Conservation (phyloP, 1,140 invertebrate genomes). For the Bombus ignitus region DNA sequence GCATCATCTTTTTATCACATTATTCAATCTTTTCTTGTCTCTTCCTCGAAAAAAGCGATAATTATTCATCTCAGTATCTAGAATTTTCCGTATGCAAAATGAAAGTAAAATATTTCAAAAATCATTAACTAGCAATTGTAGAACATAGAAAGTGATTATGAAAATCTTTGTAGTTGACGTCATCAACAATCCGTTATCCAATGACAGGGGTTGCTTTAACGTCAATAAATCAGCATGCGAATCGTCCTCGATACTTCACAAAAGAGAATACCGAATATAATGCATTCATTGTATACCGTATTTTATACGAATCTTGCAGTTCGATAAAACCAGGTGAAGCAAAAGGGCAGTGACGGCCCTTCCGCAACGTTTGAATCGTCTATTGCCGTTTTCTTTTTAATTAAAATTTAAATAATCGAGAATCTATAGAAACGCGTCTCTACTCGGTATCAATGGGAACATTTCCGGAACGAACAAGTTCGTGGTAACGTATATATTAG, state of each 20-base stretch:
- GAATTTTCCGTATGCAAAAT: background rate
- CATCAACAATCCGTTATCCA: background rate
- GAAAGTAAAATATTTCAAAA: background rate
- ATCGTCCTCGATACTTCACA: background rate
- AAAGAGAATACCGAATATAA: background rate
- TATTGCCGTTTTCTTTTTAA: conserved; percentile 6
- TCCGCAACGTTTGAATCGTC: background rate
- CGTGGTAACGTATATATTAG: background rate
- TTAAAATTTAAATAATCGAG: conserved; percentile 24
- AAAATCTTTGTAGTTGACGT: background rate
- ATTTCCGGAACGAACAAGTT: background rate
- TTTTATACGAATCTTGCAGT: background rate
- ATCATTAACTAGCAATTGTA: background rate
- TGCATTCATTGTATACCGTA: background rate
- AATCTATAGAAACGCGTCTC: background rate
- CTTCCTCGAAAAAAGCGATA: background rate
- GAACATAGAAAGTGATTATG: background rate
- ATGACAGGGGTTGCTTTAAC: background rate
- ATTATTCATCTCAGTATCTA: too few relatives aligned
- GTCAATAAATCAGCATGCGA: background rate
- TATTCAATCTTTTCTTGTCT: too few relatives aligned
- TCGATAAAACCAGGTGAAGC: background rate
- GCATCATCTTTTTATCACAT: too few relatives aligned
- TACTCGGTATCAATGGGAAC: background rate
- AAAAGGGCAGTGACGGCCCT: background rate